A percentile compares a stretch with the other conserved stretches of the same genome.
Conservation (phyloP, 2,888 invertebrate genomes). For the Cantharis flavilabris region DNA sequence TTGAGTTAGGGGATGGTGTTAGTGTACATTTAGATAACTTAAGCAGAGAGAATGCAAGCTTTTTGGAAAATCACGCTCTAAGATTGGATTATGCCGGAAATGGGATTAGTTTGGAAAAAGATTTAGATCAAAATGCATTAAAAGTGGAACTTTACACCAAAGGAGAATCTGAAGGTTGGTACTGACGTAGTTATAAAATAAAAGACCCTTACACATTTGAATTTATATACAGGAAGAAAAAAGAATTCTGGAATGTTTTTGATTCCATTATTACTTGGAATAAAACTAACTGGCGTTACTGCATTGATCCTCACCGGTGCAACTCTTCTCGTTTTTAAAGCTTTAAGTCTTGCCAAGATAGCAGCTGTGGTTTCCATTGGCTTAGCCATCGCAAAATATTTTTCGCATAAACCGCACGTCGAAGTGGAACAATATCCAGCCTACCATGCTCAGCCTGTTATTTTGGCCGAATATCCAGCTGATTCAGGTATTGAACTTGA, state of each 20-base stretch:
- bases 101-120: slow-evolving; percentile 59
- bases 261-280: slow-evolving; percentile 69
- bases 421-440: not conserved
- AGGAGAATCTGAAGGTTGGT: slow-evolving; percentile 46
- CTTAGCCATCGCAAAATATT: slow-evolving; percentile 50
- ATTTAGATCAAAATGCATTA: slow-evolving; percentile 57
- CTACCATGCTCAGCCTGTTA: not conserved
- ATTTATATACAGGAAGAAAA: slow-evolving; percentile 55
- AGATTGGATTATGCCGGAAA: slow-evolving; percentile 61
- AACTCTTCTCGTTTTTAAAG: slow-evolving; percentile 67
- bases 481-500: not conserved
- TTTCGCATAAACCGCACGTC: slow-evolving; percentile 18
- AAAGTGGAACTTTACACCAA: slow-evolving; percentile 51
- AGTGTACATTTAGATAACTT: slow-evolving; percentile 42
- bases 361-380: slow-evolving; percentile 68
- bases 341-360: slow-evolving; percentile 70
- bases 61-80: slow-evolving; percentile 60
- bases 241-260: slow-evolving; percentile 65
- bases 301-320: slow-evolving; percentile 66
- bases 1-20: slow-evolving; percentile 44
- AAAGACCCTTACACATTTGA: not conserved
- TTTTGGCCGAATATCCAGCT: not conserved
- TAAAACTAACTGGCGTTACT: slow-evolving; percentile 68
- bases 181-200: not conserved
- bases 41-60: slow-evolving; percentile 46